Percentiles rank a stretch among this genome's conserved stretches.
Conservation (phyloP, 2,113 vertebrate species). For the Solea senegalensis region DNA sequence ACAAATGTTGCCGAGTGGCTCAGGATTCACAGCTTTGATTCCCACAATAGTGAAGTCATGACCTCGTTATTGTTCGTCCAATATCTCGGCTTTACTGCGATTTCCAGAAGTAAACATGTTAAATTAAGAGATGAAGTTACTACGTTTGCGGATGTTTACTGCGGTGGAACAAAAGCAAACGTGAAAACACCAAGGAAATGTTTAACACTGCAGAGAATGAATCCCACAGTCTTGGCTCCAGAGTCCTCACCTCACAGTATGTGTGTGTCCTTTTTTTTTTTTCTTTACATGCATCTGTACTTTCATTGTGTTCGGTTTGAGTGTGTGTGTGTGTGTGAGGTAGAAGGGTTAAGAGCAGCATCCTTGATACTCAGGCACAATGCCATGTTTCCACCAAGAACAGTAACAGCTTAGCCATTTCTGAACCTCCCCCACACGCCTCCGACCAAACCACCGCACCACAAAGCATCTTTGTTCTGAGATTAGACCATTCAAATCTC, state of each 20-base stretch:
- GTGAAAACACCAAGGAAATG: constrained; percentile 23
- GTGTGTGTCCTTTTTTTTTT: neutral
- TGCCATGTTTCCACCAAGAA: constrained; percentile 52
- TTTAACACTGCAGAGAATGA: constrained; percentile 25
- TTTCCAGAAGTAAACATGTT: neutral
- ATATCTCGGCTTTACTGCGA: neutral
- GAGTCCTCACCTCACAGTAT: constrained; percentile 20
- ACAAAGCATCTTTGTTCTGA: constrained; percentile 67
- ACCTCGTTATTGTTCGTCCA: neutral
- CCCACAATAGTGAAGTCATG: too few species aligned
- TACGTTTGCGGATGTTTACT: too few species aligned
- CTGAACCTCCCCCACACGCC: constrained; percentile 68
- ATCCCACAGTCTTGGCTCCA: constrained; percentile 15
- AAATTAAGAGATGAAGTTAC: constrained; percentile 4
- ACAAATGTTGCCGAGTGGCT: too few species aligned
- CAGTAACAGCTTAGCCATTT: constrained; percentile 70
- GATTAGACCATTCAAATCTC: constrained; percentile 66
- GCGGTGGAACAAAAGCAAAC: too few species aligned
- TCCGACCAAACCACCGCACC: constrained; percentile 42
- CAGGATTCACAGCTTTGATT: neutral
- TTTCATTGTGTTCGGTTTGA: constrained; percentile 11
- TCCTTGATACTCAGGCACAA: constrained; percentile 59
- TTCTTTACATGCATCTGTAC: neutral
- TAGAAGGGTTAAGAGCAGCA: constrained; percentile 28
- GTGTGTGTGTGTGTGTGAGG: constrained; percentile 8